Percentiles rank a stretch among this genome's conserved stretches.
These are phyloP conservation scores for Rafetus swinhoei DNA, from an alignment of 2,113 vertebrate genomes.

Conservation along the genomic window DNA sequence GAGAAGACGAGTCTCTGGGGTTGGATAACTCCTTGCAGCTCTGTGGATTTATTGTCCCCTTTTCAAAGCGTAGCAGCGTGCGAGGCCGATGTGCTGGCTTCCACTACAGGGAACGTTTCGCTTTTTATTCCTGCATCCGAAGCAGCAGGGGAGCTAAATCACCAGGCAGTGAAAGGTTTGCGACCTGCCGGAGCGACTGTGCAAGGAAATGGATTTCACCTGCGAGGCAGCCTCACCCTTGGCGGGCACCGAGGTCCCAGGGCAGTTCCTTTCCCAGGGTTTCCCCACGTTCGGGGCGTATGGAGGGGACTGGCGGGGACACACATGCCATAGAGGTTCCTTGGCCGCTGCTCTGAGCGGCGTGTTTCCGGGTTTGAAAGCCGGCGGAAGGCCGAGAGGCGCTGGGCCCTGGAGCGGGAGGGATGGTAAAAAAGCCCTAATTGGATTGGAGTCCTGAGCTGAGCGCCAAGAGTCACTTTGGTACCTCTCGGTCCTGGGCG, in stretches of 20 bases:
- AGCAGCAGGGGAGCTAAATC: constrained; percentile 49
- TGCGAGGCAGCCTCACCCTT: background rate
- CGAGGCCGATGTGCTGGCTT: constrained; percentile 15
- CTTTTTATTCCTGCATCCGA: constrained; percentile 42
- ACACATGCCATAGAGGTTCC: background rate
- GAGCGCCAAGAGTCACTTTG: background rate
- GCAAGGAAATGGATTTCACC: constrained; percentile 3
- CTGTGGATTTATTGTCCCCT: constrained; percentile 58
- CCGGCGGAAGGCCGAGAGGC: too few species aligned
- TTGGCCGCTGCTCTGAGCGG: background rate
- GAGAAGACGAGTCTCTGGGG: constrained; percentile 44
- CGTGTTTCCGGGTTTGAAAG: background rate
- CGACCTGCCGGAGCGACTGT: background rate
- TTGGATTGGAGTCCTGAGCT: background rate
- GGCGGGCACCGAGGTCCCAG: fast-evolving
- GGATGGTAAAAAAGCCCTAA: background rate
- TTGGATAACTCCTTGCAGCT: constrained; percentile 23
- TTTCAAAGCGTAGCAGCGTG: constrained; percentile 52
- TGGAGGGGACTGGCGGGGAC: fast-evolving
- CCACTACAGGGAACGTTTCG: constrained; percentile 39
- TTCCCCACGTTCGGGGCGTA: background rate
- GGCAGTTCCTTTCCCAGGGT: background rate
- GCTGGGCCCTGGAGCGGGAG: background rate
- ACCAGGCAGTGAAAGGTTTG: constrained; percentile 38
- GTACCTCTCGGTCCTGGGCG: background rate